Percentiles rank a stretch among this genome's conserved stretches.
Conservation (phyloP, 2,797 vertebrate species). For the Gadopsis bispinosus region DNA sequence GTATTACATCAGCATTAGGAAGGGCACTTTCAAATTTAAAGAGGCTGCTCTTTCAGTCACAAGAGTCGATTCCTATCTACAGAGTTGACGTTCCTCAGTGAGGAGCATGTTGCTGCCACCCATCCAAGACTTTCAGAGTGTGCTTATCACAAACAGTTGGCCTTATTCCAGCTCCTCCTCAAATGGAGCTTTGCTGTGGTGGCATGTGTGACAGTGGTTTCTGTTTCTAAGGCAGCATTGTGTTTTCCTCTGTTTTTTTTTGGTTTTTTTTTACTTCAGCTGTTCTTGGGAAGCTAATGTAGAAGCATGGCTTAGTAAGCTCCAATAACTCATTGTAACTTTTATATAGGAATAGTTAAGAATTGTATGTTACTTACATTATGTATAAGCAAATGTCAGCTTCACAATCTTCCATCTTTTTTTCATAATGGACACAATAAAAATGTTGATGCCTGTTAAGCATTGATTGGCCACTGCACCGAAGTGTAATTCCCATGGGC, state of each 20-base stretch:
- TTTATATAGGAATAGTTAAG: too few relatives aligned
- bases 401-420: background rate
- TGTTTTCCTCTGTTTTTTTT: background rate
- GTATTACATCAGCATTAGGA: background rate
- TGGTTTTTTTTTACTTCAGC: too few relatives aligned
- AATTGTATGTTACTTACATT: background rate
- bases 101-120: background rate
- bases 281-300: too few relatives aligned
- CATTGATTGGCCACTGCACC: background rate
- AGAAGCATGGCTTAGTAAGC: too few relatives aligned
- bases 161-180: constrained; percentile 5
- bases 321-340: too few relatives aligned
- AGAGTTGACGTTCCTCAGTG: background rate
- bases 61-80: background rate
- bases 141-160: constrained; percentile 13
- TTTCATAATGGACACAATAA: background rate
- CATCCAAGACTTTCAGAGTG: background rate
- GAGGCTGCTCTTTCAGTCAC: background rate
- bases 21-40: background rate
- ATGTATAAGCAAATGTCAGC: background rate
- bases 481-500: background rate
- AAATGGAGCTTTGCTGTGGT: constrained; percentile 2
- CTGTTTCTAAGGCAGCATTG: background rate
- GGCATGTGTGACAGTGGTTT: constrained; percentile 9
- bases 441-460: background rate